A percentile compares a stretch with the other conserved stretches of the same genome.
phyloP scores from a whole-genome alignment of 1,140 invertebrate species.

The Pentalonia nigronervosa region DNA sequence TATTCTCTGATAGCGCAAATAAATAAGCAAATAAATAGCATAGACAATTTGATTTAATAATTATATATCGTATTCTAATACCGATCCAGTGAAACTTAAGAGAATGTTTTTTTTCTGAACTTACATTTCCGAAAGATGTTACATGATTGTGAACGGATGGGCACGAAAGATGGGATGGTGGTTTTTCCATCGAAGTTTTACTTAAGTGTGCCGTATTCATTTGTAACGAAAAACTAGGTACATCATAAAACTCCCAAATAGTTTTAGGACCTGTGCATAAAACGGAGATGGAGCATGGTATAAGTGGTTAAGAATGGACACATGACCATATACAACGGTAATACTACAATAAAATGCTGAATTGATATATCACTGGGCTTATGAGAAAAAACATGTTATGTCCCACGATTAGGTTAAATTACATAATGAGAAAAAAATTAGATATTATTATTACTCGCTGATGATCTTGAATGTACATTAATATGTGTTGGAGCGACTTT shows the following conservation, averaged over 20 bases:
- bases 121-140: background rate
- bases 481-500: background rate
- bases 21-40: background rate
- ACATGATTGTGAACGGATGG: background rate
- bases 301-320: background rate
- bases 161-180: too few species aligned
- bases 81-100: background rate
- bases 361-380: background rate
- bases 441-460: background rate
- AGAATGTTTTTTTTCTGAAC: background rate
- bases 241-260: background rate
- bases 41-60: too few species aligned
- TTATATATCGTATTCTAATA: background rate
- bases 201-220: background rate
- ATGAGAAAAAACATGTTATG: background rate
- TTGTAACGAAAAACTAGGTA: background rate
- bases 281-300: background rate
- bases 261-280: background rate
- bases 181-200: too few species aligned
- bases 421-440: slow-evolving; percentile 4
- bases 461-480: background rate
- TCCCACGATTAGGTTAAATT: background rate
- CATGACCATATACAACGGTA: background rate
- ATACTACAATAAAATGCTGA: background rate
- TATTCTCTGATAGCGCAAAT: too few species aligned